phyloP scores from a whole-genome alignment of 2,888 invertebrate species.

The Deilephila porcellus region DNA sequence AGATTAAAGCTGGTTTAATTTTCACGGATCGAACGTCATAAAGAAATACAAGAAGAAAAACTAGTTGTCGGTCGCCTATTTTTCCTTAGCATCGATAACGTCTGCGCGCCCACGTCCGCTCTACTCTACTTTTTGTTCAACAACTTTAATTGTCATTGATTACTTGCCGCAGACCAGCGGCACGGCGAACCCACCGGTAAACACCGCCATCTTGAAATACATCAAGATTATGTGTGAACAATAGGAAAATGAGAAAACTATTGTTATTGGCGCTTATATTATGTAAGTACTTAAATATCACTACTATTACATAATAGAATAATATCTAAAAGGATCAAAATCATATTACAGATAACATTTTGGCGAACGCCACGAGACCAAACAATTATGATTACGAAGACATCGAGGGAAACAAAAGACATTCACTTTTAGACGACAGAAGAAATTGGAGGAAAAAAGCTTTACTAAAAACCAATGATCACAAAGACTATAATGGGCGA shows the following conservation, averaged over 20 bases:
- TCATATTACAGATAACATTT: conserved; percentile 69
- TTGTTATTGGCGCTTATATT: conserved; percentile 71
- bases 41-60: conserved; percentile 7
- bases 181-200: conserved; percentile 55
- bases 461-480: conserved; percentile 63
- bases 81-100: conserved; percentile 54
- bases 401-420: conserved; percentile 59
- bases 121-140: conserved; percentile 52
- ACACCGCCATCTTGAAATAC: conserved; percentile 44
- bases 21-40: not conserved
- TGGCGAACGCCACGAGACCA: conserved; percentile 58
- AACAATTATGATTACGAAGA: conserved; percentile 73
- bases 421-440: conserved; percentile 61
- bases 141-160: conserved; percentile 53
- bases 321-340: conserved; percentile 35
- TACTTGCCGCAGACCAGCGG: conserved; percentile 47
- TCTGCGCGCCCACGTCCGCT: conserved; percentile 59
- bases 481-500: conserved; percentile 62
- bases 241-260: conserved; percentile 68
- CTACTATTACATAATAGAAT: conserved; percentile 34
- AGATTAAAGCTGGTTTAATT: no score
- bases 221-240: conserved; percentile 40
- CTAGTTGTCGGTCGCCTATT: conserved; percentile 33
- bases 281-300: conserved; percentile 60
- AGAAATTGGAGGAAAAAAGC: conserved; percentile 74